A percentile compares a stretch with the other conserved stretches of the same genome.
phyloP scores from a whole-genome alignment of 2,797 vertebrate species.

The Lutjanus campechanus region DNA sequence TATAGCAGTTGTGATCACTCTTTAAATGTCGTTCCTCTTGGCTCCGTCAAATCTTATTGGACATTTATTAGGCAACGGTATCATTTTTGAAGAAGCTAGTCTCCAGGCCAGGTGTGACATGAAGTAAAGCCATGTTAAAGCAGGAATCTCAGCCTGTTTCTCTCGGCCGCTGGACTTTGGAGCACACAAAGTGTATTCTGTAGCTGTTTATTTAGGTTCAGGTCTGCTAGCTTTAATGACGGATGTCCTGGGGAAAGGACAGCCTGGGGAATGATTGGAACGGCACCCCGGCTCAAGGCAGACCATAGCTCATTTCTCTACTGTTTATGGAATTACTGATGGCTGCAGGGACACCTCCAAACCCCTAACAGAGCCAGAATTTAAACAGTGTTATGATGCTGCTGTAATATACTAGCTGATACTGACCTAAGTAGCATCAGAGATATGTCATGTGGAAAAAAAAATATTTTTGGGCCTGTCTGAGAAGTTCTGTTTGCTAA shows the following conservation, averaged over 20 bases:
- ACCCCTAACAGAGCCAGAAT: constrained; percentile 2
- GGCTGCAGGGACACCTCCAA: constrained; percentile 29
- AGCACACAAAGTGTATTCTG: constrained; percentile 72
- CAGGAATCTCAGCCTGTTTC: constrained; percentile 25
- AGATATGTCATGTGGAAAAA: constrained; percentile 14
- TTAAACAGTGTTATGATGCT: constrained; percentile 16
- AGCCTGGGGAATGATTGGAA: constrained; percentile 49
- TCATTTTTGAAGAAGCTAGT: constrained; percentile 24
- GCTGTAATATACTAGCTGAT: not conserved
- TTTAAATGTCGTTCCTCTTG: constrained; percentile 45
- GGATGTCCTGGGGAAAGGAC: constrained; percentile 55
- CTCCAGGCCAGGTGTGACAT: constrained; percentile 42
- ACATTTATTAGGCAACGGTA: constrained; percentile 46
- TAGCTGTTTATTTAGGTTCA: constrained; percentile 77
- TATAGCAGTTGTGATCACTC: constrained; percentile 31
- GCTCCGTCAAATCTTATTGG: constrained; percentile 25
- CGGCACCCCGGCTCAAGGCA: constrained; percentile 30
- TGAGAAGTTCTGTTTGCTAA: constrained; percentile 13
- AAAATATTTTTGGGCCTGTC: constrained; percentile 16
- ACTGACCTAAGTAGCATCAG: constrained; percentile 5
- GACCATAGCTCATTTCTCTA: constrained; percentile 56
- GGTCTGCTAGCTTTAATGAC: constrained; percentile 78
- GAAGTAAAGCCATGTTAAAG: constrained; percentile 8
- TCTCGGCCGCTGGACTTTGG: constrained; percentile 24
- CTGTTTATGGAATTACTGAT: constrained; percentile 64